phyloP scores from a whole-genome alignment of 2,113 vertebrate species.

The Brienomyrus longianalis region DNA sequence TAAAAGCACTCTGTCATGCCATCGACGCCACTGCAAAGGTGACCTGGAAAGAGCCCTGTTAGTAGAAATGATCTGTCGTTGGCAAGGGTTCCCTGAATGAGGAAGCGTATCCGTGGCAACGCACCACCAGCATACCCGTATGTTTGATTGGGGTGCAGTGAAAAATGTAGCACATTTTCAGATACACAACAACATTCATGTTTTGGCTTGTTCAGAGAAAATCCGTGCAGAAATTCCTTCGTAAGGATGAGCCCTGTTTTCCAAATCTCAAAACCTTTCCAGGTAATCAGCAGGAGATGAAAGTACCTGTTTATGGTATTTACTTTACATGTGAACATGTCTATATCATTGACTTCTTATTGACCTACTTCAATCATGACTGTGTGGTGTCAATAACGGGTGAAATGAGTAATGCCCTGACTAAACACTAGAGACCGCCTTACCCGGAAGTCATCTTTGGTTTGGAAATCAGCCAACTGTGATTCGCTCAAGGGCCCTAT shows the following conservation, averaged over 20 bases:
- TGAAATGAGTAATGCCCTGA: not conserved
- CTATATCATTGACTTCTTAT: not conserved
- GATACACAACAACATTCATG: not conserved
- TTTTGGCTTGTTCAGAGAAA: not conserved
- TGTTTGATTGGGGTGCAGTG: not conserved
- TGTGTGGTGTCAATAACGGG: not conserved
- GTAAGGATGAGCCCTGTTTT: not conserved
- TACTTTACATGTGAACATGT: not conserved
- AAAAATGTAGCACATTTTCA: not conserved
- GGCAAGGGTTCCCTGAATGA: not conserved
- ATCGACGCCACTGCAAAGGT: not conserved
- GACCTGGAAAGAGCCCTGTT: not conserved
- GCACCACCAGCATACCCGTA: not conserved
- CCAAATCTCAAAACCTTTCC: not conserved
- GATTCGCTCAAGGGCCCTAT: constrained; percentile 22
- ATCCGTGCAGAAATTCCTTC: not conserved
- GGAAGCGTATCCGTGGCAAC: constrained; percentile 1
- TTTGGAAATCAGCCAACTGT: constrained; percentile 12
- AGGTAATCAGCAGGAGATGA: not conserved
- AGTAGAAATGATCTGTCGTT: not conserved
- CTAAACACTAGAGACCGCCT: constrained; percentile 30
- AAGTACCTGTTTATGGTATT: not conserved
- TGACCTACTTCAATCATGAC: not conserved
- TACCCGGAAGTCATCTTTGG: constrained; percentile 36
- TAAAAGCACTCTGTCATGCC: not conserved